Conservation (phyloP, 2,113 vertebrate species). For the Eira barbara region DNA sequence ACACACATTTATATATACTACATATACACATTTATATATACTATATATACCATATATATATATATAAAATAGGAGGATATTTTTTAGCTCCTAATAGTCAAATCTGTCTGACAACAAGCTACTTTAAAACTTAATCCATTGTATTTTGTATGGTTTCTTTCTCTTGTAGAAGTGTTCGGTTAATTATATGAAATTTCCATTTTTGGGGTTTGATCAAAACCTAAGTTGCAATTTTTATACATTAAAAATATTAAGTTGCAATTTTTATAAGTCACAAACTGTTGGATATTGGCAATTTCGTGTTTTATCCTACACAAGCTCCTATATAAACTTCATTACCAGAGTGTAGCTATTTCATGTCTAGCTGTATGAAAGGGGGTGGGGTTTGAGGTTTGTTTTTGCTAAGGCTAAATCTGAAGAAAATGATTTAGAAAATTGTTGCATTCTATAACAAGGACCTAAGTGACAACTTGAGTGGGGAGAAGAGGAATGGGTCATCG, state of each 20-base stretch:
- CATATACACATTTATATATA: not conserved
- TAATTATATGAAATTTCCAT: not conserved
- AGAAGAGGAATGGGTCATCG: no score
- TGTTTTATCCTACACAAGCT: not conserved
- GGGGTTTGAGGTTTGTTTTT: not conserved
- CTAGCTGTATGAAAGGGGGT: not conserved
- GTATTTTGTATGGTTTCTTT: not conserved
- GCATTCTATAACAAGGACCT: not conserved
- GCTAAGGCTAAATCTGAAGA: not conserved
- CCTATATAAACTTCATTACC: not conserved
- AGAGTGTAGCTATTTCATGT: not conserved
- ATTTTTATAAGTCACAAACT: not conserved
- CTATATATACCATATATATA: not conserved
- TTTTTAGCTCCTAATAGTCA: not conserved
- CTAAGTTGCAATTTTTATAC: not conserved
- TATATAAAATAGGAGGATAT: not conserved
- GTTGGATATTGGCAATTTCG: not conserved
- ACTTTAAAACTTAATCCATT: not conserved
- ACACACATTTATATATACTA: not conserved
- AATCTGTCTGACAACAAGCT: not conserved
- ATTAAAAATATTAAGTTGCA: not conserved
- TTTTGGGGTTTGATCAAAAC: not conserved
- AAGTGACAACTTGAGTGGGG: not conserved
- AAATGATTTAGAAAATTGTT: not conserved
- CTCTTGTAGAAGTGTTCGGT: not conserved